phyloP scores from a whole-genome alignment of 1,140 invertebrate genomes.

The Drosophila ficusphila region DNA sequence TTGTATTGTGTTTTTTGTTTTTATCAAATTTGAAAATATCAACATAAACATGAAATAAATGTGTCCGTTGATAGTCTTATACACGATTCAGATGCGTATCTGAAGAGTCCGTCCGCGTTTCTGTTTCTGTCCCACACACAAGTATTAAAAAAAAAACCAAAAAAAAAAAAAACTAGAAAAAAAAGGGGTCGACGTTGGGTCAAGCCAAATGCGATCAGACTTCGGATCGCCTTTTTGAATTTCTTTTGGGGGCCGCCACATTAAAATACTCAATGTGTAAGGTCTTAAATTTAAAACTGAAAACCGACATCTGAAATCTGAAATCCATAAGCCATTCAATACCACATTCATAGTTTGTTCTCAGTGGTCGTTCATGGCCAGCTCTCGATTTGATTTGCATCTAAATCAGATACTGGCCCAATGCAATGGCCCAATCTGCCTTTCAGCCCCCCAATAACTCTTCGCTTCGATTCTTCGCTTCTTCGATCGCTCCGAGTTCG shows the following conservation, averaged over 20 bases:
- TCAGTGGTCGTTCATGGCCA: constrained; percentile 9
- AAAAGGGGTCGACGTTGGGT: constrained; percentile 61
- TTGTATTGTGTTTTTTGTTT: constrained; percentile 35
- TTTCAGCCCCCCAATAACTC: constrained; percentile 62
- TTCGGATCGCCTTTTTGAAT: constrained; percentile 61
- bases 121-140: constrained; percentile 47
- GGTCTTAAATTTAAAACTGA: constrained; percentile 77
- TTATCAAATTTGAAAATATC: constrained; percentile 81
- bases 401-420: constrained; percentile 75
- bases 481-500: constrained; percentile 48
- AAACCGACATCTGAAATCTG: constrained; percentile 78
- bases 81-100: constrained; percentile 77
- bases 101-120: constrained; percentile 13
- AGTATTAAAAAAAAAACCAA: too few relatives aligned
- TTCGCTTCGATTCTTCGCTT: too few relatives aligned
- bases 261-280: constrained; percentile 83
- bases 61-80: constrained; percentile 81
- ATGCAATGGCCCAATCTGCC: constrained; percentile 36
- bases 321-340: constrained; percentile 82
- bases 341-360: constrained; percentile 78
- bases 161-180: constrained; percentile 24
- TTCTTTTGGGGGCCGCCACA: constrained; percentile 63
- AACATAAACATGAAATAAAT: constrained; percentile 83
- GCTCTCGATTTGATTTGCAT: constrained; percentile 79
- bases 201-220: constrained; percentile 51